A percentile compares a stretch with the other conserved stretches of the same genome.
Conservation (phyloP, 2,113 vertebrate genomes). For the Sylvilagus bachmani region DNA sequence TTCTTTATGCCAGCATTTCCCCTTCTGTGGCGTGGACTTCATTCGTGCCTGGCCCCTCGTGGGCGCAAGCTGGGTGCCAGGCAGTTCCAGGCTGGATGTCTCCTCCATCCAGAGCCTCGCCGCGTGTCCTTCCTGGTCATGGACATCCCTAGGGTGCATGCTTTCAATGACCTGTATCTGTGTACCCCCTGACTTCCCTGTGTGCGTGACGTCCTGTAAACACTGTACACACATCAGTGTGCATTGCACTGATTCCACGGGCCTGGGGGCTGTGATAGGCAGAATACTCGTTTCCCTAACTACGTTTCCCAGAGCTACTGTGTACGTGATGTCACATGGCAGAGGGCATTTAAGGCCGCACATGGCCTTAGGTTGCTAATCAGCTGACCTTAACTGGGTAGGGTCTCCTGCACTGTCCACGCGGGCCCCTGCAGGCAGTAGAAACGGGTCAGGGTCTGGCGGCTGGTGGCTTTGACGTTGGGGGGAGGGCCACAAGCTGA, state of each 20-base stretch:
- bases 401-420: no score
- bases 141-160: no score
- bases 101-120: neutral
- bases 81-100: neutral
- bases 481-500: neutral
- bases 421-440: no score
- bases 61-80: neutral
- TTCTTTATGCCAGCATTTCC: neutral
- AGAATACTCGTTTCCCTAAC: neutral
- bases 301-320: neutral
- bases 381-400: neutral
- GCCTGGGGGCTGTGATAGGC: neutral
- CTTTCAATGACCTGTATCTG: neutral
- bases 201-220: neutral
- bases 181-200: neutral
- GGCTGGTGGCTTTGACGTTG: no score
- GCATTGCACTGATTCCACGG: neutral
- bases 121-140: neutral
- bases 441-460: no score
- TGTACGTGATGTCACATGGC: neutral
- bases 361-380: neutral
- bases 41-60: neutral
- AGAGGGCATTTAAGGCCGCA: neutral
- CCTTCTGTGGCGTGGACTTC: neutral
- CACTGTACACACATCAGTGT: neutral